These are phyloP conservation scores for Leptinotarsa rubiginosa DNA, from an alignment of 2,888 invertebrate species.

Conservation along the genomic window DNA sequence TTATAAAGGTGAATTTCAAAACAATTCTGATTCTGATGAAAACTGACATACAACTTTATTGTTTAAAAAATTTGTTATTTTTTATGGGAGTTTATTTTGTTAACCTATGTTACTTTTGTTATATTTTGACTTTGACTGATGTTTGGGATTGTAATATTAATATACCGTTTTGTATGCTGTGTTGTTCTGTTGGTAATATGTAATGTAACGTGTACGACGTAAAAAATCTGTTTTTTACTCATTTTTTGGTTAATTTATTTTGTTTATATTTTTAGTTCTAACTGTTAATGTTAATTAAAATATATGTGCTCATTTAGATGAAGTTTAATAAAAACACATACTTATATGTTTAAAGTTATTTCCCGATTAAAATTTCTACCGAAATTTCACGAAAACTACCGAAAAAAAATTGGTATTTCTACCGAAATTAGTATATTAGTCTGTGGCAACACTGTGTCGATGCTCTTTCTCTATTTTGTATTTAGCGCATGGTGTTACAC, in stretches of 20 bases:
- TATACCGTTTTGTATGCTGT: not conserved
- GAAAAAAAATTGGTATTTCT: constrained; percentile 1
- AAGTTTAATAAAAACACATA: not conserved
- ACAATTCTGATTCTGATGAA: constrained; percentile 1
- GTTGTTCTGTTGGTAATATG: not conserved
- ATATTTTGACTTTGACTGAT: not conserved
- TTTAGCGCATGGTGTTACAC: no score
- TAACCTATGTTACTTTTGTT: not conserved
- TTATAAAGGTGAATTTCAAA: not conserved
- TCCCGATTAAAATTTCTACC: not conserved
- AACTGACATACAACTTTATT: constrained; percentile 1
- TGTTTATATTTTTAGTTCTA: not conserved
- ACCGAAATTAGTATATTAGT: not conserved
- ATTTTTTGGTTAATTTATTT: not conserved
- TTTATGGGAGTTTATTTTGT: constrained; percentile 1
- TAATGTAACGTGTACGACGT: not conserved
- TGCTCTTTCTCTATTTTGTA: no score
- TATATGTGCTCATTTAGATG: constrained; percentile 1
- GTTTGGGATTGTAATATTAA: constrained; percentile 1
- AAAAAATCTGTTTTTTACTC: constrained; percentile 1
- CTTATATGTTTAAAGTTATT: not conserved
- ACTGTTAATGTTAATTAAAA: not conserved
- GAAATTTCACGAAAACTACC: constrained; percentile 1
- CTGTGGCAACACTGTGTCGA: not conserved
- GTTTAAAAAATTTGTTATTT: not conserved